Base-by-base conservation (phyloP, 2,797 vertebrate genomes). In the Poecilia gillii region DNA sequence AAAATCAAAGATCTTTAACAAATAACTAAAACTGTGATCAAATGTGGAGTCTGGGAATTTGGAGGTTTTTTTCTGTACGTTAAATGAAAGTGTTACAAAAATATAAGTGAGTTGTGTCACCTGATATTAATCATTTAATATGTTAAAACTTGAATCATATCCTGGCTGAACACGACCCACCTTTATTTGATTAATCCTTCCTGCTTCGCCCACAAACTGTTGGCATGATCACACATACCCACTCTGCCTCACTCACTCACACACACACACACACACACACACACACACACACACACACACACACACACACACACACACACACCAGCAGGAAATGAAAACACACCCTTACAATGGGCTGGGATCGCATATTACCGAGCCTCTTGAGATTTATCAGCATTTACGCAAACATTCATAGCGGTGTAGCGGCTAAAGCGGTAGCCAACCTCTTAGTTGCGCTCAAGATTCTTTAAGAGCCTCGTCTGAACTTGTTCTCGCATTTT, bases 101-200 rank as follows among this genome's bases (percentile, higher is more conserved):
- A 62, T 6, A 66, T 36, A 73, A 41, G 23, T 2, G 3, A 31
- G 2, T 41, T 12, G 5, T 7, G 55, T 84, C n/a, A 62, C 64
- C 7, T 39, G 6, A 66, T 72, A 0, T 64, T 2, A 45, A 31
- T 2, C 16, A 2, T 66, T 14, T 70, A 80, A 77, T 73, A 55
- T 64, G 78, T 62, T 79, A 49, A 0, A 2, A 39, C 11, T 45
- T 90, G 86, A 93, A 85, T 93, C 85, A 93, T 81, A 87, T 93
- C 87, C 89, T 85, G 81, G 51, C 53, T 83, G 76, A 62, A 87
- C 70, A 85, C 89, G 83, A 75, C 75, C 87, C 84, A 90, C 90
- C 90, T 91, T 92, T 90, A 74, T 92, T 93, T 89, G 82, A 55
- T 43, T 57, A 84, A 77, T 84, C 85, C 80, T 84, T 89, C 81